A percentile compares a stretch with the other conserved stretches of the same genome.
Evolutionary conservation across 1,140 invertebrate genomes (phyloP).

Genomic region (Callitettix versicolor): DNA sequence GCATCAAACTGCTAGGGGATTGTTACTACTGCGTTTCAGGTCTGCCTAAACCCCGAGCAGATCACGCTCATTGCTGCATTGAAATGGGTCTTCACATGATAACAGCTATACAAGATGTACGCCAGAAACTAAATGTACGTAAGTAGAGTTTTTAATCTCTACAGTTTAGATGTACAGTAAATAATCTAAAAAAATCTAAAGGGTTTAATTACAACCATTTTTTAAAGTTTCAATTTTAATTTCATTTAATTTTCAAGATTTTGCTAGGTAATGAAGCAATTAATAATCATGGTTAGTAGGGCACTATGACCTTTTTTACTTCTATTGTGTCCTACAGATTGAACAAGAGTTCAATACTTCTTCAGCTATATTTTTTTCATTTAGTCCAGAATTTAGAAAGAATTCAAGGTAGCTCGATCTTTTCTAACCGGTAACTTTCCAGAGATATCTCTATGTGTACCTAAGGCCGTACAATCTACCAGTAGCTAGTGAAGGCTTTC

Average conservation of each 20-base stretch:
- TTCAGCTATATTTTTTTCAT: too few species aligned
- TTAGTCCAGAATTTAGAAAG: too few species aligned
- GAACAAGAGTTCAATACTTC: too few species aligned
- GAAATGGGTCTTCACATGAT: constrained; percentile 98
- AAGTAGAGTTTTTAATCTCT: background rate
- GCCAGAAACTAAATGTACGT: constrained; percentile 47
- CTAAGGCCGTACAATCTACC: too few species aligned
- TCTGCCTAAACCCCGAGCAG: constrained; percentile 63
- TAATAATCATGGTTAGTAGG: too few species aligned
- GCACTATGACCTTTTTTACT: too few species aligned
- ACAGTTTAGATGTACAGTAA: background rate
- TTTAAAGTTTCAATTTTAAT: too few species aligned
- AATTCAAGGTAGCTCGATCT: too few species aligned
- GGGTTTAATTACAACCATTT: background rate
- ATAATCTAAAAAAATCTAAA: background rate
- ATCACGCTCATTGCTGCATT: constrained; percentile 91
- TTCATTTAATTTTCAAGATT: background rate
- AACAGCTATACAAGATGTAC: constrained; percentile 57
- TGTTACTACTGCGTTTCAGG: constrained; percentile 95
- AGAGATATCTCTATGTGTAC: too few species aligned
- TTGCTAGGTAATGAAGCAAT: background rate
- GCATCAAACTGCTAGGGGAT: constrained; percentile 90
- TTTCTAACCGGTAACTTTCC: too few species aligned
- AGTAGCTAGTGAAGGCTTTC: too few species aligned
- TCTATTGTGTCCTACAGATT: too few species aligned